Evolutionary conservation across 2,113 vertebrate genomes (phyloP).

Genomic region (Eleginops maclovinus): DNA sequence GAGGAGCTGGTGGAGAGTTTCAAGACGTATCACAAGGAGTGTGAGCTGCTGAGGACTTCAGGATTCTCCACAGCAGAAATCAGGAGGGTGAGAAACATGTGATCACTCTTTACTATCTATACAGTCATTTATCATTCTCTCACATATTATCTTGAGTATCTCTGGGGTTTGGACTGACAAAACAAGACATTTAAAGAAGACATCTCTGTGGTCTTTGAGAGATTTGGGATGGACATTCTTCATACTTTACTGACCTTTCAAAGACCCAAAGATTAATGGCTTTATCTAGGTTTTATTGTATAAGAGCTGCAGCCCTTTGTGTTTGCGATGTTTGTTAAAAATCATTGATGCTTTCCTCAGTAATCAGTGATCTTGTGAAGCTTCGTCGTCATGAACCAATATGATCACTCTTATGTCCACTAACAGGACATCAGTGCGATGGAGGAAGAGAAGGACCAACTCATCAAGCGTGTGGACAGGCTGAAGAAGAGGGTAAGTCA

Average conservation of each 20-base stretch:
- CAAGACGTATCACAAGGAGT: constrained; percentile 95
- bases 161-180: too few relatives aligned
- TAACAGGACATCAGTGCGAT: constrained; percentile 94
- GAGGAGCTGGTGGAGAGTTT: constrained; percentile 96
- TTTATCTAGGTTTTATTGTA: too few relatives aligned
- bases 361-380: background rate
- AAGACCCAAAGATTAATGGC: too few relatives aligned
- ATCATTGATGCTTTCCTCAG: background rate
- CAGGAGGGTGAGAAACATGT: constrained; percentile 87
- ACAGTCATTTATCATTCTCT: too few relatives aligned
- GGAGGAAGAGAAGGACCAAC: constrained; percentile 98
- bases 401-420: background rate
- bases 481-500: constrained; percentile 93
- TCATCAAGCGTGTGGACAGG: constrained; percentile 94
- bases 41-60: constrained; percentile 93
- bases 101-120: background rate
- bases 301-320: too few relatives aligned
- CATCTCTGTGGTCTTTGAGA: too few relatives aligned
- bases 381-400: background rate
- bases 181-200: too few relatives aligned
- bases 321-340: background rate
- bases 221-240: too few relatives aligned
- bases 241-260: too few relatives aligned
- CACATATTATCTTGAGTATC: too few relatives aligned
- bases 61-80: constrained; percentile 97